phyloP scores from a whole-genome alignment of 2,113 vertebrate species.

The Myiozetetes cayanensis region DNA sequence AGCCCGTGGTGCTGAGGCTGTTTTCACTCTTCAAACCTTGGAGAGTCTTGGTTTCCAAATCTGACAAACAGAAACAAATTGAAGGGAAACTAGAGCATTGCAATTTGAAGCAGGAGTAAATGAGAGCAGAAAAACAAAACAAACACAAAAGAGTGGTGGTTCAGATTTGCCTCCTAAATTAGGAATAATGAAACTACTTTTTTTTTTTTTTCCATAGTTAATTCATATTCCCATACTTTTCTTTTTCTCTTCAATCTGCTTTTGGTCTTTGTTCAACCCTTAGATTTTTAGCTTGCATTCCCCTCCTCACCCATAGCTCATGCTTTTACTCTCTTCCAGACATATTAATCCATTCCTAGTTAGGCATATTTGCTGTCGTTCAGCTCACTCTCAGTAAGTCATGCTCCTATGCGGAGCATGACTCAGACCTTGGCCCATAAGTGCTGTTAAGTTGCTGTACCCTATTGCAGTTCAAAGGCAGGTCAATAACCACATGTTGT shows the following conservation, averaged over 20 bases:
- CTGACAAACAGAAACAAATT: constrained; percentile 69
- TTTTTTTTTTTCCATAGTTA: neutral
- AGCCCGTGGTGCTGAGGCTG: constrained; percentile 79
- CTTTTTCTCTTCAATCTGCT: neutral
- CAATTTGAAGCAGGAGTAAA: neutral
- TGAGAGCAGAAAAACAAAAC: neutral
- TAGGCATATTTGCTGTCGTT: neutral
- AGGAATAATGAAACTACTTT: neutral
- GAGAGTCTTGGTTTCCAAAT: constrained; percentile 92
- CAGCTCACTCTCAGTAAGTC: neutral
- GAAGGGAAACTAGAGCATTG: neutral
- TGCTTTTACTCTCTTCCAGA: neutral
- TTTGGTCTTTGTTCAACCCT: neutral
- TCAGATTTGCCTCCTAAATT: neutral
- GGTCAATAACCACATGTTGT: neutral
- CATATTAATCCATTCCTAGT: neutral
- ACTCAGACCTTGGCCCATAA: neutral
- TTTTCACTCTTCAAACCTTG: constrained; percentile 87
- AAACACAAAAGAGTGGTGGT: neutral
- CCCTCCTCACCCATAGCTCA: neutral
- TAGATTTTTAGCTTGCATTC: neutral
- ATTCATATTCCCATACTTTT: neutral
- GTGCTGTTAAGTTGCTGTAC: neutral
- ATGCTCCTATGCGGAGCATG: rapidly evolving
- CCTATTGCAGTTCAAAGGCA: neutral